Evolutionary conservation across 2,888 invertebrate species (phyloP).

Genomic region (Hipparchia semele): DNA sequence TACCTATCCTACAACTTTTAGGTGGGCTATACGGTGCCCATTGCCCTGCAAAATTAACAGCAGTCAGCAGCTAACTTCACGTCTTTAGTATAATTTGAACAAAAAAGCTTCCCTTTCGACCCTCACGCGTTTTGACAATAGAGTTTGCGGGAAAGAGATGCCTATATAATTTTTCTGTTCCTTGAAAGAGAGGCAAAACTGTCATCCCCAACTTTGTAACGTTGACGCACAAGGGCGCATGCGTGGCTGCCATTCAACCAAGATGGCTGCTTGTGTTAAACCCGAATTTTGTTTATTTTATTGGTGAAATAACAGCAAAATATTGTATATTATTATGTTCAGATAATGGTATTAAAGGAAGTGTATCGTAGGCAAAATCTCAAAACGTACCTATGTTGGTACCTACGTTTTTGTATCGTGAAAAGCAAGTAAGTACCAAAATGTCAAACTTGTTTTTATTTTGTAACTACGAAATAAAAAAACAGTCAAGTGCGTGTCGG

Average conservation of each 20-base stretch:
- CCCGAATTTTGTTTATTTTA: conserved; percentile 52
- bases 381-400: too few relatives aligned
- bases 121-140: conserved; percentile 34
- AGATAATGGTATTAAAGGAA: too few relatives aligned
- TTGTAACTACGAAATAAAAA: too few relatives aligned
- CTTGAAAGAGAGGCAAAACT: conserved; percentile 51
- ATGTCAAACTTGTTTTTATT: too few relatives aligned
- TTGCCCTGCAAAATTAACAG: neutral
- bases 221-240: conserved; percentile 61
- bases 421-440: too few relatives aligned
- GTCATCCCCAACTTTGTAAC: conserved; percentile 61
- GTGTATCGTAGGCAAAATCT: too few relatives aligned
- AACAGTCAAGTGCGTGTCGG: too few relatives aligned
- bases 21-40: neutral
- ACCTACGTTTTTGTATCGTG: too few relatives aligned
- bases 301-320: neutral
- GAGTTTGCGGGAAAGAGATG: conserved; percentile 49
- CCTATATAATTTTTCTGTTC: conserved; percentile 24
- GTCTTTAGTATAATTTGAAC: conserved; percentile 6
- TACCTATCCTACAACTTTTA: neutral
- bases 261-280: conserved; percentile 73
- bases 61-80: conserved; percentile 60
- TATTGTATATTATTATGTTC: neutral
- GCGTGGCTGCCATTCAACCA: conserved; percentile 64
- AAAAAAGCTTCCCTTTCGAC: conserved; percentile 16